Evolutionary conservation across 2,888 invertebrate species (phyloP).

Genomic region (Drosophila koepferae): DNA sequence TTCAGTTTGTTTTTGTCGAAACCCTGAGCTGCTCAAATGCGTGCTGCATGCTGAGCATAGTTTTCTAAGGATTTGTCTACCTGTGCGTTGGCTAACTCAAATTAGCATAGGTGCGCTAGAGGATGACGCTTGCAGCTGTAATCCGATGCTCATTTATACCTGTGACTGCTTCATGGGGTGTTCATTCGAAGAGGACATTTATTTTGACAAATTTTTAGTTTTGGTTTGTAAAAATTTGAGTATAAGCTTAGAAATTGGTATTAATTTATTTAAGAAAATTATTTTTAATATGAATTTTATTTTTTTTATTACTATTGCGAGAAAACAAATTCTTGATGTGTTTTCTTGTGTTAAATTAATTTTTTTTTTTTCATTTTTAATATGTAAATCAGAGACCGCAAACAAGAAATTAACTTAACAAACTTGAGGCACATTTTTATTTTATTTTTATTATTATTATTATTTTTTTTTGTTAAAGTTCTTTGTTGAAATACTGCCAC

Average conservation of each 20-base stretch:
- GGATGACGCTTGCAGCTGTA: background rate
- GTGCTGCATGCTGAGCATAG: conserved; percentile 6
- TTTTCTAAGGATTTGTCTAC: conserved; percentile 22
- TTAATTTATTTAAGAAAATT: background rate
- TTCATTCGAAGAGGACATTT: background rate
- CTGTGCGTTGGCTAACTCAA: conserved; percentile 13
- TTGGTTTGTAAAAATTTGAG: background rate
- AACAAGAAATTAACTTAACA: too few species aligned
- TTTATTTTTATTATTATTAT: too few species aligned
- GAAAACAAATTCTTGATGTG: too few species aligned
- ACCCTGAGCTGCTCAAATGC: conserved; percentile 8
- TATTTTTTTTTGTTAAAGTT: too few species aligned
- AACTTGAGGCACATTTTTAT: too few species aligned
- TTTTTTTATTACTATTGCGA: background rate
- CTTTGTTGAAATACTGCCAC: too few species aligned
- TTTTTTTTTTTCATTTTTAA: too few species aligned
- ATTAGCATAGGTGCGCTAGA: conserved; percentile 41
- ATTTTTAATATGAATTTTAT: background rate
- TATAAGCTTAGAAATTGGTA: background rate
- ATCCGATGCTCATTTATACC: conserved; percentile 6
- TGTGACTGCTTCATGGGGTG: background rate
- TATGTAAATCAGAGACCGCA: too few species aligned
- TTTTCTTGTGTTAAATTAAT: too few species aligned
- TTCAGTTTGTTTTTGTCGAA: conserved; percentile 44
- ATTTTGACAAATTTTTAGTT: background rate